phyloP scores from a whole-genome alignment of 1,140 invertebrate genomes.

The Oreohelix idahoensis region DNA sequence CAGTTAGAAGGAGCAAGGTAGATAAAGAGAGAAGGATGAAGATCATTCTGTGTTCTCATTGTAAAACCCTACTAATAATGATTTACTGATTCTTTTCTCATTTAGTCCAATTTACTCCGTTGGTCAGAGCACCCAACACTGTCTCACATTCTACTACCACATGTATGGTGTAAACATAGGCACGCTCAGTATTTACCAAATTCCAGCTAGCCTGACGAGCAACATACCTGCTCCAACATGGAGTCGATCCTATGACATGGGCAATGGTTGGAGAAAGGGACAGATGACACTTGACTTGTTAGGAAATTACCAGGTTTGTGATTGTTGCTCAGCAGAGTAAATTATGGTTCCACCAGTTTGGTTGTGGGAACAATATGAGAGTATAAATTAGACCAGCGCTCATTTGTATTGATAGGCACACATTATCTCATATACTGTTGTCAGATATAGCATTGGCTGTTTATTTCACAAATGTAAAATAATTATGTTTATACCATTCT shows the following conservation, averaged over 20 bases:
- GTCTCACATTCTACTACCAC: conserved; percentile 68
- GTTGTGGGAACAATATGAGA: no score
- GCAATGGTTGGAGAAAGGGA: conserved; percentile 62
- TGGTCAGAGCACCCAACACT: conserved; percentile 51
- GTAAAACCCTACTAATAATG: neutral
- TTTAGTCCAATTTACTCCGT: conserved; percentile 25
- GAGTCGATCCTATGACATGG: conserved; percentile 60
- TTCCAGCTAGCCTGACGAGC: neutral
- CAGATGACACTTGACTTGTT: conserved; percentile 52
- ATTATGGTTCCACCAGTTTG: no score
- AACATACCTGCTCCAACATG: conserved; percentile 45
- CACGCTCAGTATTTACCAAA: conserved; percentile 58
- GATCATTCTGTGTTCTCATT: no score
- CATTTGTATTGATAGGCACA: no score
- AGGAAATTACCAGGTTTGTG: conserved; percentile 53
- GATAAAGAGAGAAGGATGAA: no score
- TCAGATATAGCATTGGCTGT: no score
- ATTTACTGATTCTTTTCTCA: neutral
- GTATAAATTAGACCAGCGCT: no score
- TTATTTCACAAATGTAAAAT: no score
- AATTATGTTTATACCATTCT: no score
- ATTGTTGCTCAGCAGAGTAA: neutral
- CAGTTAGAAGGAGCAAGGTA: no score
- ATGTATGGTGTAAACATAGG: conserved; percentile 66
- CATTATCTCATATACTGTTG: no score